These are phyloP conservation scores for Orchesella cincta DNA, from an alignment of 1,140 invertebrate species.

Conservation along the genomic window DNA sequence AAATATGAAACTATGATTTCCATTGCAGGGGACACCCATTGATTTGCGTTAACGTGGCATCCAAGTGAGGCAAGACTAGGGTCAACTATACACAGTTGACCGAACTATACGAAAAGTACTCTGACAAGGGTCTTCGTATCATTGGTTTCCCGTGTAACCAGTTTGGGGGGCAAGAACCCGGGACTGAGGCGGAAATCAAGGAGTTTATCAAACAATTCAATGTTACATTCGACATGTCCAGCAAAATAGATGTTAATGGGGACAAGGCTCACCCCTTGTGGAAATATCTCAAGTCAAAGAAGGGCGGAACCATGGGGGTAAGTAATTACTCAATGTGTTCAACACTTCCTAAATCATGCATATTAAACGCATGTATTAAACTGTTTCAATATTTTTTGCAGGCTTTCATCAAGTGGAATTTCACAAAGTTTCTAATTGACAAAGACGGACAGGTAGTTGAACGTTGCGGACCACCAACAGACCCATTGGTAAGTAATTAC, in stretches of 20 bases:
- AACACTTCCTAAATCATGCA: too few relatives aligned
- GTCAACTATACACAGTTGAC: conserved; percentile 76
- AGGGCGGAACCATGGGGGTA: conserved; percentile 69
- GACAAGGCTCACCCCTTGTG: conserved; percentile 79
- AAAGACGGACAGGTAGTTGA: conserved; percentile 81
- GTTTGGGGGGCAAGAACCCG: conserved; percentile 77
- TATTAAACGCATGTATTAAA: too few relatives aligned
- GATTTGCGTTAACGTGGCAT: conserved; percentile 84
- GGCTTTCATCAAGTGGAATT: conserved; percentile 92
- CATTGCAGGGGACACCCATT: conserved; percentile 64
- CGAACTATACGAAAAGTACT: conserved; percentile 71
- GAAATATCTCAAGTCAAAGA: conserved; percentile 81
- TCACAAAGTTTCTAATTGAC: conserved; percentile 90
- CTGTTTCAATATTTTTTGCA: too few relatives aligned
- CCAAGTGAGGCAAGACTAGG: conserved; percentile 70
- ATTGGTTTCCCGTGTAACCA: conserved; percentile 92
- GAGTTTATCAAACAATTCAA: conserved; percentile 70
- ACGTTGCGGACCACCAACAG: conserved; percentile 73
- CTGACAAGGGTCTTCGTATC: conserved; percentile 68
- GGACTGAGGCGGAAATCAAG: conserved; percentile 70
- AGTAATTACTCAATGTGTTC: too few relatives aligned
- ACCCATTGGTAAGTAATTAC: conserved; percentile 64
- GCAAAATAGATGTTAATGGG: conserved; percentile 85
- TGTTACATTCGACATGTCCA: conserved; percentile 78
- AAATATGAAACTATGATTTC: neutral